A percentile compares a stretch with the other conserved stretches of the same genome.
These are phyloP conservation scores for Drosophila ezoana DNA, from an alignment of 2,888 invertebrate species.

Conservation along the genomic window DNA sequence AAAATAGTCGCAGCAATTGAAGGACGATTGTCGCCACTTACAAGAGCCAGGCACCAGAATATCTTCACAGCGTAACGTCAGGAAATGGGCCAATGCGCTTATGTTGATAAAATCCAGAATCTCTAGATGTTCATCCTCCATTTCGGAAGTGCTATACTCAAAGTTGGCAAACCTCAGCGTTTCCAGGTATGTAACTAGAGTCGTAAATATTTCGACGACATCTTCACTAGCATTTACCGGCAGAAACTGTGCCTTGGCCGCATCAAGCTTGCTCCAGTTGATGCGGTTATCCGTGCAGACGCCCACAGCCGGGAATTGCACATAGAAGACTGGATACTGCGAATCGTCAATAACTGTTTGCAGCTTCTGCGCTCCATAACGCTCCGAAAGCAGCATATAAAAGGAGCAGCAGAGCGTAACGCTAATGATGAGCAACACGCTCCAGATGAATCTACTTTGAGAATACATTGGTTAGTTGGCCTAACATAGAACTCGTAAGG, in stretches of 20 bases:
- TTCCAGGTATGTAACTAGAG: conserved; percentile 74
- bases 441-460: conserved; percentile 77
- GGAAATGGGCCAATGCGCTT: conserved; percentile 58
- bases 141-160: conserved; percentile 43
- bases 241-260: conserved; percentile 74
- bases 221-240: conserved; percentile 65
- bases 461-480: neutral
- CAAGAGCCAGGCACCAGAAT: conserved; percentile 81
- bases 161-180: conserved; percentile 80
- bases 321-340: conserved; percentile 82
- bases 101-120: conserved; percentile 76
- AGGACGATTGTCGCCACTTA: conserved; percentile 83
- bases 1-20: conserved; percentile 85
- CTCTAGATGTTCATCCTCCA: conserved; percentile 80
- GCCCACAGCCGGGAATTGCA: conserved; percentile 82
- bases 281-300: conserved; percentile 82
- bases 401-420: conserved; percentile 66
- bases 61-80: conserved; percentile 82
- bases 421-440: conserved; percentile 70
- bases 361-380: conserved; percentile 74
- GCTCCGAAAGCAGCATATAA: conserved; percentile 70
- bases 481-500: fast-evolving
- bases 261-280: conserved; percentile 79
- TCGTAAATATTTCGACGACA: conserved; percentile 62
- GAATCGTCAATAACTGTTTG: conserved; percentile 83